phyloP scores from a whole-genome alignment of 1,140 invertebrate genomes.

The Cylas formicarius region DNA sequence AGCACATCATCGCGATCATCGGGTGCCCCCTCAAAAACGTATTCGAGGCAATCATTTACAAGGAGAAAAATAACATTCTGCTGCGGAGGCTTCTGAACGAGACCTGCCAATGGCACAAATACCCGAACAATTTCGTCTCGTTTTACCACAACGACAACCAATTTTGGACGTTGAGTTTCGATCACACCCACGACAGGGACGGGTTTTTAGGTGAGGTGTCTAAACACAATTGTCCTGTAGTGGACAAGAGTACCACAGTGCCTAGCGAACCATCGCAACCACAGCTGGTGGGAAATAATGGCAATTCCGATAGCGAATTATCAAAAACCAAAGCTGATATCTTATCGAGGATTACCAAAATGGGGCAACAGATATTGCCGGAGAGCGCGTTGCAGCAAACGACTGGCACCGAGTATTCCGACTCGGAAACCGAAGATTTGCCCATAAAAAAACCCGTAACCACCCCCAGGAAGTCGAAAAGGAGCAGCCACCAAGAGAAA shows the following conservation, averaged over 20 bases:
- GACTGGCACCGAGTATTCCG: slow-evolving; percentile 9
- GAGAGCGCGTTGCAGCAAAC: slow-evolving; percentile 5
- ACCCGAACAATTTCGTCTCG: slow-evolving; percentile 13
- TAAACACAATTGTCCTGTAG: slow-evolving; percentile 6
- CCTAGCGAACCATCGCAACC: no score
- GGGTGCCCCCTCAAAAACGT: not conserved
- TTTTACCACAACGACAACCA: slow-evolving; percentile 9
- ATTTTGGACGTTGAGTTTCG: slow-evolving; percentile 16
- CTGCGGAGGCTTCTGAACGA: slow-evolving; percentile 7
- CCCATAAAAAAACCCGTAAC: slow-evolving; percentile 5
- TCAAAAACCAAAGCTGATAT: slow-evolving; percentile 12
- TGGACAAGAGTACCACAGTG: slow-evolving; percentile 10
- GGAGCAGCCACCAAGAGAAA: slow-evolving; percentile 4
- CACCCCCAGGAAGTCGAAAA: slow-evolving; percentile 12
- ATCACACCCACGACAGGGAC: slow-evolving; percentile 1
- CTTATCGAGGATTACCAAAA: slow-evolving; percentile 16
- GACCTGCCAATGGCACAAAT: slow-evolving; percentile 5
- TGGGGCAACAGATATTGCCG: slow-evolving; percentile 16
- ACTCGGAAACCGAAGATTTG: slow-evolving; percentile 13
- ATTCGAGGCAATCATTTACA: slow-evolving; percentile 16
- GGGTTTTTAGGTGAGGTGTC: slow-evolving; percentile 7
- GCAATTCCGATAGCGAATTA: not conserved
- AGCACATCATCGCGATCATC: slow-evolving; percentile 14
- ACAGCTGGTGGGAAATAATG: not conserved
- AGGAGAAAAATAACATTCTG: slow-evolving; percentile 13